phyloP scores from a whole-genome alignment of 2,888 invertebrate species.

The Plagodis pulveraria region DNA sequence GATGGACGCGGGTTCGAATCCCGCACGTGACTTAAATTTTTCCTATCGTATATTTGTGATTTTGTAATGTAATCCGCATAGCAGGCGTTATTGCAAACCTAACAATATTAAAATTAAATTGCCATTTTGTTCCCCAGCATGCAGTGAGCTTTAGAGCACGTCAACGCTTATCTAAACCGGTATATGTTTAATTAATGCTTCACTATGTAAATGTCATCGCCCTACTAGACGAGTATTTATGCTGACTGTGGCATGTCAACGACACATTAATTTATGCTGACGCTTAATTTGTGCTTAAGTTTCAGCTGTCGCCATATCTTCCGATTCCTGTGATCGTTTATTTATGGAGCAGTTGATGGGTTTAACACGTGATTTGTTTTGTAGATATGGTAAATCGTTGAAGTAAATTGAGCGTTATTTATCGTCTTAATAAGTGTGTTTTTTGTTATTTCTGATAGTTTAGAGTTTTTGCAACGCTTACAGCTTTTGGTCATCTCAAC shows the following conservation, averaged over 20 bases:
- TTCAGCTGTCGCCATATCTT: conserved; percentile 17
- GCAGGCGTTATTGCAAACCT: too few relatives aligned
- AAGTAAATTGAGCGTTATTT: not conserved
- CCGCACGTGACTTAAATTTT: too few relatives aligned
- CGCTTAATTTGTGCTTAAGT: conserved; percentile 21
- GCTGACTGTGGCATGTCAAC: conserved; percentile 26
- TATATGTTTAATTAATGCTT: conserved; percentile 19
- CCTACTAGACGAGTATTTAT: conserved; percentile 9
- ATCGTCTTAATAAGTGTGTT: too few relatives aligned
- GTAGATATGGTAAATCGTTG: not conserved
- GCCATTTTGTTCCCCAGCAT: too few relatives aligned
- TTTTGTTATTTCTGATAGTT: too few relatives aligned
- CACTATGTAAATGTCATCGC: conserved; percentile 24
- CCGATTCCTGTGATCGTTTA: conserved; percentile 8
- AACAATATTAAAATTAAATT: too few relatives aligned
- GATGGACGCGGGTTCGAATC: too few relatives aligned
- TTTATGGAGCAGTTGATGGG: not conserved
- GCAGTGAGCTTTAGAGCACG: conserved; percentile 1
- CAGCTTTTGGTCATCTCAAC: too few relatives aligned
- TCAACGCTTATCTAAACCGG: conserved; percentile 17
- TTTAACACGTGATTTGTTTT: conserved; percentile 2
- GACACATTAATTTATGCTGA: conserved; percentile 24
- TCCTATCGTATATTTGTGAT: too few relatives aligned
- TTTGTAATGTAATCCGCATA: too few relatives aligned
- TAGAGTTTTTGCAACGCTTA: too few relatives aligned